Evolutionary conservation across 2,888 invertebrate species (phyloP), one percentile per base, ranked within the genome.

Genomic region (Tiphia femorata): DNA sequence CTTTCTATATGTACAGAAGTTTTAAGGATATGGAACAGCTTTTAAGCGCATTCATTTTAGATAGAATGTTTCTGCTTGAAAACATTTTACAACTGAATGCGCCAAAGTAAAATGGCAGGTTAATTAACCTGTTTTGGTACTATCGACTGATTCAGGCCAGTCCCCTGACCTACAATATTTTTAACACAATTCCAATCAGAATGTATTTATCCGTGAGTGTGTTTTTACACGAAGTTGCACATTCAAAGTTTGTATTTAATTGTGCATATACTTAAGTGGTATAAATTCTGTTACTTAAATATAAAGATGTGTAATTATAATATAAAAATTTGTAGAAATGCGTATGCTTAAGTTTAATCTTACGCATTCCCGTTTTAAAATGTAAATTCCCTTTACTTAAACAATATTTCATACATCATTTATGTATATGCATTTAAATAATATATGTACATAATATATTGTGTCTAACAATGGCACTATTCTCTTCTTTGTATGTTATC

Each of bases 401-500:
- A 40, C 12, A 42, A 23, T 23, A 37, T 21, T 40, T 43, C 7
- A 20, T 50, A 16, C 8, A 40, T 38, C 48, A 54, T 47, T 30
- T 47, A 37, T 29, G 27, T 30, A 30, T 49, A 49, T 41, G 8
- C 12, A 20, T 33, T 10, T 44, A 25, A 48, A 29, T 49, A 55
- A 55, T 49, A 54, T 58, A 40, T 49, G 44, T 66, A 61, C 49
- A 67, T 33, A 33, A 33, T 33, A 53, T 63, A 70, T 59, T 53
- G 67, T 73, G 68, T 77, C 78, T 79, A 79, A 80, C 74, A 70
- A 68, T 75, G 70, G 73, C 77, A 78, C 75, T 75, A 64, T 80
- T 80, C 67, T 79, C 72, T 78, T 79, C 70, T 81, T 78, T 80
- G 64, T 81, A 81, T 81, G 81, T 80, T 72, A 72, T 65, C 79